These are phyloP conservation scores for Rhinolophus sinicus DNA, from an alignment of 2,113 vertebrate genomes.

Conservation along the genomic window DNA sequence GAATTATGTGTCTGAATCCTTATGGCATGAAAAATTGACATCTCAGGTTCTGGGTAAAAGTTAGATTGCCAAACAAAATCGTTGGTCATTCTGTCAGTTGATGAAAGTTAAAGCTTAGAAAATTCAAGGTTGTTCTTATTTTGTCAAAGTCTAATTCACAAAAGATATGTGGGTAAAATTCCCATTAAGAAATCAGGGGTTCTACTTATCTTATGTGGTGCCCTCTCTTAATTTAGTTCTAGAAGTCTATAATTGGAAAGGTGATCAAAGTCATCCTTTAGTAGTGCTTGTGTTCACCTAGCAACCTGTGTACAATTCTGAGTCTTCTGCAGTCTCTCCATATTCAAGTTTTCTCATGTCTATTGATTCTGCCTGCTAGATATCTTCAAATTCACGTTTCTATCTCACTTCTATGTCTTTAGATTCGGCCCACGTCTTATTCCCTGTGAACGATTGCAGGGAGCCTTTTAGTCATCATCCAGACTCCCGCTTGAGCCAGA, in stretches of 20 bases:
- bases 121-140: neutral
- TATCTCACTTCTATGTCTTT: neutral
- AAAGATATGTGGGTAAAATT: neutral
- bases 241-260: neutral
- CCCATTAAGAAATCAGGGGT: neutral
- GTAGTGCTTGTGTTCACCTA: neutral
- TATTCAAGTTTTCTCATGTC: neutral
- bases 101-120: neutral
- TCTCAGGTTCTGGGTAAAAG: conserved; percentile 25
- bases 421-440: neutral
- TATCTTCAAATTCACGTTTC: neutral
- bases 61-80: neutral
- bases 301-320: neutral
- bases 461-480: neutral
- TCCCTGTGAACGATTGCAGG: neutral
- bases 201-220: neutral
- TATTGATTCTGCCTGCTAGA: neutral
- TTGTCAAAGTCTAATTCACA: neutral
- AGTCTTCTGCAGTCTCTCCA: neutral
- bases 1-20: conserved; percentile 1
- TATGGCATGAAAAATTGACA: neutral
- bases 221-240: neutral
- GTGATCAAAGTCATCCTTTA: neutral
- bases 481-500: neutral
- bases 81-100: neutral